A percentile compares a stretch with the other conserved stretches of the same genome.
Evolutionary conservation across 1,140 invertebrate species (phyloP).

Genomic region (Chionoecetes opilio): DNA sequence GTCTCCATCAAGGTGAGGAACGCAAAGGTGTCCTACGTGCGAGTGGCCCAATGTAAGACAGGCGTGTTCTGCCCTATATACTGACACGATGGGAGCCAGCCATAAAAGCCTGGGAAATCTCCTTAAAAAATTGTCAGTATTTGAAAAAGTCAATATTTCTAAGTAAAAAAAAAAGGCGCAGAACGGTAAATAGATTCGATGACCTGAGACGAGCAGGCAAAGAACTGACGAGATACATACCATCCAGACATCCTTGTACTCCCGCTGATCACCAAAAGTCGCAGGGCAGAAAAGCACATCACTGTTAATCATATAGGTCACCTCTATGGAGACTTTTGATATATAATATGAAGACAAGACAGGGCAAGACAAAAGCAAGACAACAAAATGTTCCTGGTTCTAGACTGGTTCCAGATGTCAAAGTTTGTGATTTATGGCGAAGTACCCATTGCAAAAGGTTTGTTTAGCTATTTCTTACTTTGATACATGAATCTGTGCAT

Average conservation of each 20-base stretch:
- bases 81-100: constrained; percentile 61
- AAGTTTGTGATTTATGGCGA: neutral
- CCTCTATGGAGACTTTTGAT: constrained; percentile 41
- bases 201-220: constrained; percentile 60
- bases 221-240: constrained; percentile 74
- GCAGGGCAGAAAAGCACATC: constrained; percentile 66
- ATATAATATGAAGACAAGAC: constrained; percentile 52
- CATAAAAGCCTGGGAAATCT: constrained; percentile 47
- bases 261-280: constrained; percentile 71
- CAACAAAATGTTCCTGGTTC: neutral
- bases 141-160: constrained; percentile 52
- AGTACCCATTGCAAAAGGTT: neutral
- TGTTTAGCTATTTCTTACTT: neutral
- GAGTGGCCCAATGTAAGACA: constrained; percentile 48
- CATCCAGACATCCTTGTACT: constrained; percentile 81
- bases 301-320: constrained; percentile 61
- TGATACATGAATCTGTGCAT: neutral
- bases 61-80: constrained; percentile 66
- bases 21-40: constrained; percentile 65
- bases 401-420: neutral
- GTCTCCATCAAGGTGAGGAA: constrained; percentile 38
- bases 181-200: constrained; percentile 36
- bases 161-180: constrained; percentile 44
- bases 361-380: constrained; percentile 28
- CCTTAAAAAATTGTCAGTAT: constrained; percentile 76